phyloP scores from a whole-genome alignment of 2,888 invertebrate genomes.

The Spisula subtruncata region DNA sequence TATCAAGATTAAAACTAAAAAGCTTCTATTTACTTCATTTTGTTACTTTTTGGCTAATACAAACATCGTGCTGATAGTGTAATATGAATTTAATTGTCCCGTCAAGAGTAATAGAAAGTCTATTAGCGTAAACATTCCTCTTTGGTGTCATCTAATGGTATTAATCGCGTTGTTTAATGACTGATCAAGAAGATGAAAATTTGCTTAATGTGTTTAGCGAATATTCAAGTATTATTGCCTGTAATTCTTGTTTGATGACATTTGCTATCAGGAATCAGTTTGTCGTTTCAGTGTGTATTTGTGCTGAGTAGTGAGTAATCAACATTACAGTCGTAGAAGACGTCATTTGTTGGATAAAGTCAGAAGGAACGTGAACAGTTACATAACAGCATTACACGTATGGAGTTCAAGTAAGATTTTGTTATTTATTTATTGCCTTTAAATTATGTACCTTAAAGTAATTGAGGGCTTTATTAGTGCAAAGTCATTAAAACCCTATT shows the following conservation, averaged over 20 bases:
- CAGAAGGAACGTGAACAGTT: not conserved
- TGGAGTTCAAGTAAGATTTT: not conserved
- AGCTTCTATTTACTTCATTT: not conserved
- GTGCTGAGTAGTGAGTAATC: not conserved
- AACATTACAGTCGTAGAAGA: not conserved
- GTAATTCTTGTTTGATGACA: not conserved
- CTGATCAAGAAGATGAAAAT: conserved; percentile 1
- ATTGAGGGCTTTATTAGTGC: too few relatives aligned
- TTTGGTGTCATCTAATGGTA: not conserved
- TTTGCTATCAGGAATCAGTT: not conserved
- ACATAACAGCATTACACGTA: not conserved
- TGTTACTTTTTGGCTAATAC: not conserved
- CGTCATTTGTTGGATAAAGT: not conserved
- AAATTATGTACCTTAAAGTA: too few relatives aligned
- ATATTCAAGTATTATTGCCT: not conserved
- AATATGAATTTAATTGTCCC: not conserved
- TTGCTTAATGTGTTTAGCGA: not conserved
- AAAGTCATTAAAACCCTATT: too few relatives aligned
- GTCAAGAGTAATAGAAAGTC: not conserved
- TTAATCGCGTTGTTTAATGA: not conserved
- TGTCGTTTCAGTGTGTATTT: not conserved
- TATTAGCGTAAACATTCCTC: not conserved
- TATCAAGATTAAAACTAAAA: too few relatives aligned
- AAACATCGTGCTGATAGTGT: not conserved
- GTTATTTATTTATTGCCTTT: too few relatives aligned